phyloP scores from a whole-genome alignment of 2,113 vertebrate genomes.

The Trichomycterus rosablanca region DNA sequence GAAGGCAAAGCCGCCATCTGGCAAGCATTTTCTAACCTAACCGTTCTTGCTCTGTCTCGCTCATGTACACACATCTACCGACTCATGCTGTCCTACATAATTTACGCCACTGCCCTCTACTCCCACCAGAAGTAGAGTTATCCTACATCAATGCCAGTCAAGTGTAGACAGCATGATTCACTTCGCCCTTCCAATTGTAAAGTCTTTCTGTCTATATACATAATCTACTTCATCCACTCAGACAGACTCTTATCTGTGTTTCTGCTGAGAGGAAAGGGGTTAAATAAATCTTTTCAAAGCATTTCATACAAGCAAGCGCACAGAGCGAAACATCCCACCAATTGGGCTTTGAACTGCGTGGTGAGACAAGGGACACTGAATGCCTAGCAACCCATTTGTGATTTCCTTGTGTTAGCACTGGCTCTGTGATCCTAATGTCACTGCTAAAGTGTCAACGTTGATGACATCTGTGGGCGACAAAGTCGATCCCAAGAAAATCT shows the following conservation, averaged over 20 bases:
- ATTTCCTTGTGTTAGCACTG: constrained; percentile 26
- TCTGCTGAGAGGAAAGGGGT: neutral
- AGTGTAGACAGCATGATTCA: constrained; percentile 30
- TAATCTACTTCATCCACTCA: constrained; percentile 15
- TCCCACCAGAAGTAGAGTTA: constrained; percentile 31
- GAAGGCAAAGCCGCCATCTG: neutral
- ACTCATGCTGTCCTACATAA: constrained; percentile 40
- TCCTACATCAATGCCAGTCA: constrained; percentile 33
- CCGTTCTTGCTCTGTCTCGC: neutral
- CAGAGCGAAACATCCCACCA: constrained; percentile 14
- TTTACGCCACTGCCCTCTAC: constrained; percentile 41
- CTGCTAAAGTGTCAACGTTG: constrained; percentile 19
- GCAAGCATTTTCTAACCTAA: constrained; percentile 19
- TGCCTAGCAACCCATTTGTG: constrained; percentile 21
- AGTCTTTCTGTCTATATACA: constrained; percentile 5
- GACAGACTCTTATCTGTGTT: neutral
- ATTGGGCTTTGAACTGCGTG: constrained; percentile 4
- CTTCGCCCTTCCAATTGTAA: constrained; percentile 10
- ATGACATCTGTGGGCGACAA: constrained; percentile 18
- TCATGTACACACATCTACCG: constrained; percentile 2
- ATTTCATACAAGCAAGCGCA: constrained; percentile 2
- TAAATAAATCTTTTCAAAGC: neutral
- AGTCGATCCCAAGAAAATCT: neutral
- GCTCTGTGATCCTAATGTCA: constrained; percentile 18
- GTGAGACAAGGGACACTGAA: constrained; percentile 15